Percentiles rank a stretch among this genome's conserved stretches.
Evolutionary conservation across 2,113 vertebrate genomes (phyloP).

Genomic region (Ibidorhyncha struthersii): DNA sequence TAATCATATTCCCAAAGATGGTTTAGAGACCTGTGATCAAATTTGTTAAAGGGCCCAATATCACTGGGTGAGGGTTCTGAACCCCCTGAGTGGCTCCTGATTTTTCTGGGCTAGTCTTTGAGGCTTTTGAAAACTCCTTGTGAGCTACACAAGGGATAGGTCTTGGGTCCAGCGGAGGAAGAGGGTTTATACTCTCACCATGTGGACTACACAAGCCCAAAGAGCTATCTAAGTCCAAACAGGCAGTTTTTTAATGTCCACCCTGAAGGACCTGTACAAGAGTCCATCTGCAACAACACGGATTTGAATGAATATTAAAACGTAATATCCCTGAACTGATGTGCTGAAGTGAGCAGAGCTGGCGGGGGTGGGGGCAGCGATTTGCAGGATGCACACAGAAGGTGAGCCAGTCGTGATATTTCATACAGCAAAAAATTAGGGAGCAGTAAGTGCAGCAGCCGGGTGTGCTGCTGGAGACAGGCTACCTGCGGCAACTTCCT

Average conservation of each 20-base stretch:
- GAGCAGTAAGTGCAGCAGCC: background rate
- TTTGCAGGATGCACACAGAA: background rate
- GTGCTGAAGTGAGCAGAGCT: background rate
- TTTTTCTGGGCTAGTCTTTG: background rate
- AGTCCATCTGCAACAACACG: background rate
- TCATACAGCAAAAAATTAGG: rapidly evolving
- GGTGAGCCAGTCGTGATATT: background rate
- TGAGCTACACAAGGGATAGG: background rate
- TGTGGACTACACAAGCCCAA: background rate
- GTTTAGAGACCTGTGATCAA: background rate
- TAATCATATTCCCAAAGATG: background rate
- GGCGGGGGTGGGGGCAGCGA: background rate
- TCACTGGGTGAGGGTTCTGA: background rate
- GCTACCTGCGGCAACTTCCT: background rate
- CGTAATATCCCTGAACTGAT: background rate
- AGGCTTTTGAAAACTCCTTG: background rate
- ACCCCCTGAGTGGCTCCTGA: background rate
- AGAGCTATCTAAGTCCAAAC: no score
- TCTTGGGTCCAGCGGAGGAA: background rate
- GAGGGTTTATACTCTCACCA: background rate
- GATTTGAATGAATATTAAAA: background rate
- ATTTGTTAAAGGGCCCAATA: background rate
- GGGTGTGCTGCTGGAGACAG: background rate
- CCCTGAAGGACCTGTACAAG: background rate
- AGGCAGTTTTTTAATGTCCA: background rate